Conservation (phyloP, 2,113 vertebrate genomes). For the Melanotaenia duboulayi region DNA sequence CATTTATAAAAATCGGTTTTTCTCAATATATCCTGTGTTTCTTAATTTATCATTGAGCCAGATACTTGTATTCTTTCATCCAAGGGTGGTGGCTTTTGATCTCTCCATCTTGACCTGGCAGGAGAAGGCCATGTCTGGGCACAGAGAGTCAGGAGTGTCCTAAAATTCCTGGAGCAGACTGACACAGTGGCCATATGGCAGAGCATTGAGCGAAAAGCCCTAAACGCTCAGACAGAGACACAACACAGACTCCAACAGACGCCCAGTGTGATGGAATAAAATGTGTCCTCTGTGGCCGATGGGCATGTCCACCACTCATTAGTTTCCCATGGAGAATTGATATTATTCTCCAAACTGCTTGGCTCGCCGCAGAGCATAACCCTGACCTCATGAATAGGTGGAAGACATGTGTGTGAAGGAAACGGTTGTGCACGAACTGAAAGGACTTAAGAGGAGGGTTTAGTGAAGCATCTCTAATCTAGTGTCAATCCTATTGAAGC, state of each 20-base stretch:
- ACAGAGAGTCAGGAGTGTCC: conserved; percentile 41
- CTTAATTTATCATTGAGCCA: neutral
- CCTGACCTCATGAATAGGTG: conserved; percentile 61
- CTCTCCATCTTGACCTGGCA: conserved; percentile 42
- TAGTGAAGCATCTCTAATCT: conserved; percentile 42
- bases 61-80: neutral
- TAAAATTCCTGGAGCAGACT: conserved; percentile 43
- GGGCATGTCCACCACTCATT: conserved; percentile 69
- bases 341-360: conserved; percentile 67
- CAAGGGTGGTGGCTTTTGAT: neutral
- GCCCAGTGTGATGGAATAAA: conserved; percentile 66
- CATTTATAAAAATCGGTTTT: conserved; percentile 12
- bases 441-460: conserved; percentile 41
- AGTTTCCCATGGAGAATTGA: conserved; percentile 79
- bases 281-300: conserved; percentile 51
- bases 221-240: conserved; percentile 44
- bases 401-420: conserved; percentile 38
- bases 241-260: conserved; percentile 56
- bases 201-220: conserved; percentile 46
- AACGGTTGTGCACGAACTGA: conserved; percentile 13
- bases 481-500: conserved; percentile 26
- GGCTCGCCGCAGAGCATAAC: conserved; percentile 45
- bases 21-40: neutral
- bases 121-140: conserved; percentile 52
- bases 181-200: conserved; percentile 67